These are phyloP conservation scores for Bergia puertoricense DNA, from an alignment of 92 coral and sea anemone genomes.

Conservation along the genomic window DNA sequence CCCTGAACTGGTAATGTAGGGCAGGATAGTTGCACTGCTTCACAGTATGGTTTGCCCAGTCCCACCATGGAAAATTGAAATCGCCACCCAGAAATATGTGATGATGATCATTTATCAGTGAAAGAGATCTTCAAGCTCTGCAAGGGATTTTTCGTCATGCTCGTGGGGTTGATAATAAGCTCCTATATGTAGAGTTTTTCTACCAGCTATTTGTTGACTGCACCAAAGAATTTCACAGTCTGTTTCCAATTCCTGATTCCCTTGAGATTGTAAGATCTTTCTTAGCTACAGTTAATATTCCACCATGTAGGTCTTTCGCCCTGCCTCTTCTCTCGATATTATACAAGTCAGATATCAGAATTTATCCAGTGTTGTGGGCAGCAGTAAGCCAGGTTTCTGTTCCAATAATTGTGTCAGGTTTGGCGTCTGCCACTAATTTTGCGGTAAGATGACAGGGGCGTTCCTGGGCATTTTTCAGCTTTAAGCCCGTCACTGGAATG, in stretches of 20 bases:
- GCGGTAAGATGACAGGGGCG: background rate
- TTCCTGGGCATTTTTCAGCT: too few relatives aligned
- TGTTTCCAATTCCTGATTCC: constrained; percentile 53
- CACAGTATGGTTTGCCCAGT: constrained; percentile 56
- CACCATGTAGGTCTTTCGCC: constrained; percentile 48
- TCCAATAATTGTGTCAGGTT: constrained; percentile 35
- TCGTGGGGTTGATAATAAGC: constrained; percentile 65
- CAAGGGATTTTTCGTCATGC: constrained; percentile 44
- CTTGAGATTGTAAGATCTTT: constrained; percentile 41
- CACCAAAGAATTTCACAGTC: constrained; percentile 64
- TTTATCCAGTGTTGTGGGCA: constrained; percentile 47
- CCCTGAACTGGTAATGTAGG: constrained; percentile 64
- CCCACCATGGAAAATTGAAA: constrained; percentile 76
- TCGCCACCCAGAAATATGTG: constrained; percentile 61
- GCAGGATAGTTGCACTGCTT: constrained; percentile 48
- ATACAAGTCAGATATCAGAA: constrained; percentile 45
- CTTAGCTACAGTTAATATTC: constrained; percentile 52
- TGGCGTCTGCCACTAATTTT: constrained; percentile 25
- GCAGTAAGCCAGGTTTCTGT: constrained; percentile 59
- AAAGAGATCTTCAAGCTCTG: constrained; percentile 66
- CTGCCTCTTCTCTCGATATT: constrained; percentile 65
- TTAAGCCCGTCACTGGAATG: too few relatives aligned
- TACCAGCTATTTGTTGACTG: constrained; percentile 44
- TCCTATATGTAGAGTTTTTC: constrained; percentile 63
- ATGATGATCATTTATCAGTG: constrained; percentile 40